These are phyloP conservation scores for Cercocebus atys DNA, from an alignment of 2,113 vertebrate genomes.

Conservation along the genomic window DNA sequence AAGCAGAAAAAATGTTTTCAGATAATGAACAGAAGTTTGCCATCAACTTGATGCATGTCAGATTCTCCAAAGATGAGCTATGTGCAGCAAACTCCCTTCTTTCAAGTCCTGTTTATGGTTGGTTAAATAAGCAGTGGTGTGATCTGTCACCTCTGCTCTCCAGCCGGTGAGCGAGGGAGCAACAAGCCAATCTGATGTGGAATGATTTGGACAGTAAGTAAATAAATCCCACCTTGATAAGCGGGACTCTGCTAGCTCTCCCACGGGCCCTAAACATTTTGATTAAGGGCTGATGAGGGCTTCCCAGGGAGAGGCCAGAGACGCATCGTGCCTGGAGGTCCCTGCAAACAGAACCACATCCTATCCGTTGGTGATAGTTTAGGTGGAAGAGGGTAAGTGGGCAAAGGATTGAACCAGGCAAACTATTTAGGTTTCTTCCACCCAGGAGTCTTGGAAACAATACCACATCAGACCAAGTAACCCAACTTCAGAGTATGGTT, in stretches of 20 bases:
- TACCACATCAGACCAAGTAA: background rate
- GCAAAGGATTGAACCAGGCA: background rate
- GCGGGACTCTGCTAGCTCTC: constrained; percentile 22
- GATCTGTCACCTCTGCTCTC: constrained; percentile 68
- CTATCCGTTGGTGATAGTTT: background rate
- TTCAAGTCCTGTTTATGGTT: constrained; percentile 73
- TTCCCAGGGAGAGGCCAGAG: constrained; percentile 32
- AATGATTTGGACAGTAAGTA: constrained; percentile 75
- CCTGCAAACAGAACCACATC: background rate
- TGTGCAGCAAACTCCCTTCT: background rate
- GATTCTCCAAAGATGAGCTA: constrained; percentile 59
- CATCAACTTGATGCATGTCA: constrained; percentile 64
- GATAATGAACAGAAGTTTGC: constrained; percentile 70
- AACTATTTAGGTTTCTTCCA: background rate
- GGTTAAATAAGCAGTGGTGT: constrained; percentile 72
- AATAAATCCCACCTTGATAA: constrained; percentile 77
- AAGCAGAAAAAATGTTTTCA: background rate
- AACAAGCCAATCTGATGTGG: constrained; percentile 62
- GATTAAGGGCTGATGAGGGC: constrained; percentile 60
- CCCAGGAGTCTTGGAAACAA: background rate
- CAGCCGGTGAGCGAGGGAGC: constrained; percentile 38
- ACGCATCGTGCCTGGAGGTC: constrained; percentile 51
- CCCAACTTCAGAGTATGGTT: background rate
- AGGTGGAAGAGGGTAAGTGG: background rate
- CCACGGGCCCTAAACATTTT: constrained; percentile 58